phyloP scores from a whole-genome alignment of 2,113 vertebrate species.

The Melanostigma gelatinosum region DNA sequence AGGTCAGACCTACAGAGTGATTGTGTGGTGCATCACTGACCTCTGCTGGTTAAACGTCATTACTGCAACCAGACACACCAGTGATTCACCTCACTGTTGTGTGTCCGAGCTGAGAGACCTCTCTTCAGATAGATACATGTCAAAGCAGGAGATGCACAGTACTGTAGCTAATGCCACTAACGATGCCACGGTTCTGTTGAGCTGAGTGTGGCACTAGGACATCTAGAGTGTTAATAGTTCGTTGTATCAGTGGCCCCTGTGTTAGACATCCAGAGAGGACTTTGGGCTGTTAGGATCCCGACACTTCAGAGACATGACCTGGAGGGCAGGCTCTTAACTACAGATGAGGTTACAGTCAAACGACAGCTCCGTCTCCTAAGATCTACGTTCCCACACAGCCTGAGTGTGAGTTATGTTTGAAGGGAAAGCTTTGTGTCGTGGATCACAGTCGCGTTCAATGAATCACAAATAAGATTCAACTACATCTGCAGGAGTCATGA shows the following conservation, averaged over 20 bases:
- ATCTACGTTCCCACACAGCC: neutral
- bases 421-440: too few species aligned
- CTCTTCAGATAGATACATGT: neutral
- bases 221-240: neutral
- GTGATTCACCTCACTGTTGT: neutral
- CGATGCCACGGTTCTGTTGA: neutral
- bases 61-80: conserved; percentile 40
- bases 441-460: neutral
- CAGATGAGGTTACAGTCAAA: too few species aligned
- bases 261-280: neutral
- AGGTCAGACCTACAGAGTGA: neutral
- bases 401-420: neutral
- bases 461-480: too few species aligned
- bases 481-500: too few species aligned
- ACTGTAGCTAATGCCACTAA: neutral
- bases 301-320: neutral
- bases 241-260: neutral
- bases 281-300: too few species aligned
- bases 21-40: conserved; percentile 51
- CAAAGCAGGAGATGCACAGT: neutral
- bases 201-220: neutral
- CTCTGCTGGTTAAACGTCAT: conserved; percentile 63
- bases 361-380: too few species aligned
- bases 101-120: neutral
- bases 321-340: too few species aligned